Evolutionary conservation across 2,113 vertebrate genomes (phyloP).

Genomic region (Takifugu bimaculatus): DNA sequence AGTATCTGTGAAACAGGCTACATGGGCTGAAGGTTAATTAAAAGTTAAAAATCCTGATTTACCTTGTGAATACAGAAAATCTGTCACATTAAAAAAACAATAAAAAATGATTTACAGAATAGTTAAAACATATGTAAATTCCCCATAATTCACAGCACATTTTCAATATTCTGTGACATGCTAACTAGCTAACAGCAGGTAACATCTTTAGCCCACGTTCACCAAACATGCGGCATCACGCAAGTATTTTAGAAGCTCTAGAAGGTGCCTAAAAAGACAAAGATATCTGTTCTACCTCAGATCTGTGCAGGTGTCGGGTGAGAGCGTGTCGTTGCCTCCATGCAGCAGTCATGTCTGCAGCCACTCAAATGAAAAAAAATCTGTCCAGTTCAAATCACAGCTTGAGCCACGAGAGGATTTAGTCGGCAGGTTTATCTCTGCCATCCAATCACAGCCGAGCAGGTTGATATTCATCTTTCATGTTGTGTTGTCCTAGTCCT

Average conservation of each 20-base stretch:
- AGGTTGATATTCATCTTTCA: slow-evolving; percentile 34
- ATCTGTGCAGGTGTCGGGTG: slow-evolving; percentile 11
- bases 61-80: too few species aligned
- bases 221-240: background rate
- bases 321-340: background rate
- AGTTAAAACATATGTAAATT: too few species aligned
- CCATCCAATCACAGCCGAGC: slow-evolving; percentile 59
- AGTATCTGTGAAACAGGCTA: too few species aligned
- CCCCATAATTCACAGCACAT: too few species aligned
- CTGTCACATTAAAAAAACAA: too few species aligned
- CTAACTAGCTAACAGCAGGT: background rate
- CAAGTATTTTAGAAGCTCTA: background rate
- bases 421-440: slow-evolving; percentile 58
- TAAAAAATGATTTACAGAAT: too few species aligned
- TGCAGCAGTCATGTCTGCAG: slow-evolving; percentile 28
- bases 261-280: background rate
- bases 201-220: background rate
- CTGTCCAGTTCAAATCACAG: slow-evolving; percentile 54
- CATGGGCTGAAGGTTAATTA: too few species aligned
- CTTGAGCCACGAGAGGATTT: slow-evolving; percentile 65
- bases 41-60: too few species aligned
- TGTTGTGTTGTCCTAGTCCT: slow-evolving; percentile 24
- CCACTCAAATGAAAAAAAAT: slow-evolving; percentile 48
- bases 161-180: too few species aligned
- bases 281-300: slow-evolving; percentile 11